Evolutionary conservation across 1,140 invertebrate species (phyloP), one percentile per base, ranked within the genome.

Genomic region (Bombyx mandarina): DNA sequence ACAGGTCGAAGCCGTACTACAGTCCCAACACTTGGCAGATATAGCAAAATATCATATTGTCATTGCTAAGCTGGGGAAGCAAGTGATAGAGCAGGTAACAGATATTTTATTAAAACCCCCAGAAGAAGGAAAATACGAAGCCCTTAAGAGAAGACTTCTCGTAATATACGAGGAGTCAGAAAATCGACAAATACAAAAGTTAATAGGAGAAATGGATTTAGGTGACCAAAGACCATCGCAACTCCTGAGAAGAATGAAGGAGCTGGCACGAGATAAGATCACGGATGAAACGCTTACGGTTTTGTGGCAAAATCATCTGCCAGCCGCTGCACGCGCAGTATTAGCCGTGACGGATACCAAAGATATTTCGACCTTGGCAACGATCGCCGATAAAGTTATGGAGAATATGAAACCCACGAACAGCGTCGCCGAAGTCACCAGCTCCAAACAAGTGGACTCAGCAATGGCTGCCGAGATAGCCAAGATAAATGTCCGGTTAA

Each of bases 151-250:
- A 1, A 12, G 57, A 12, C 35, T 62, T 47, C 10, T 62, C 2
- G 8, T 42, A 10, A 44, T 61, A 7, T 65, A 58, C 9, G 58
- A 65, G 9, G 63, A 65, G 12, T 58, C 53, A 6, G 59, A 65
- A 43, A 48, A 10, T 7, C n/a, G 59, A 8, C 63, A 61, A 12
- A 10, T 65, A 0, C 58, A 65, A 46, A 65, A 65, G n/a, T 18
- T 65, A 6, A 8, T 65, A 0, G 18, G 18, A 9, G 59, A 58
- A 44, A 56, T 61, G 50, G 51, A 61, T 43, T 18, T 65, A 4
- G 56, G 63, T 6, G 56, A 55, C 42, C 63, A 65, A 50, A 65
- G 61, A 35, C 52, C 52, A 5, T 61, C 52, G 1, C 65, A 61
- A 22, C 59, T 65, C 1, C 43, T 58, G 2, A 45, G 60, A 7